Conservation (phyloP, 2,113 vertebrate species). For the Barbus barbus region DNA sequence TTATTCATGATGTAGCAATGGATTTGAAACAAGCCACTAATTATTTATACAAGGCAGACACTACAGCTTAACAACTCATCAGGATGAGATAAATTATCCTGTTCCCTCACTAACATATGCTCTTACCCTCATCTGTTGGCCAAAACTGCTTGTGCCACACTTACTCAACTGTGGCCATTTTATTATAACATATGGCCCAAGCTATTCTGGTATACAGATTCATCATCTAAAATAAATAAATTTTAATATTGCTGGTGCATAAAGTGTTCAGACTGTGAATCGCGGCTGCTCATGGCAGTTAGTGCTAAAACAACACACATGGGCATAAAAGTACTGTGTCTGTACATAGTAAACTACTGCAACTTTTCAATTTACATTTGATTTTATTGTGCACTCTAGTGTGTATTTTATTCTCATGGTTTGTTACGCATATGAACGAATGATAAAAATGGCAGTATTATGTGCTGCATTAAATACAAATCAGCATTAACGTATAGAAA, state of each 20-base stretch:
- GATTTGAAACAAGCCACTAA: slow-evolving; percentile 39
- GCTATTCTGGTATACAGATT: slow-evolving; percentile 27
- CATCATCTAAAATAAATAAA: slow-evolving; percentile 28
- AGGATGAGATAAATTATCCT: slow-evolving; percentile 29
- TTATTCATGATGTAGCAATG: slow-evolving; percentile 33
- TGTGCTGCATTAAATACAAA: neutral
- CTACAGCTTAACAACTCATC: slow-evolving; percentile 17
- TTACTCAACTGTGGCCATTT: neutral
- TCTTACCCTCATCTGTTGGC: neutral
- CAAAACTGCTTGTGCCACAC: slow-evolving; percentile 18
- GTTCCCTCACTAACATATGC: slow-evolving; percentile 16
- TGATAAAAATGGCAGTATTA: neutral
- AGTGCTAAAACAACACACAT: neutral
- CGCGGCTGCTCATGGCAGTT: neutral
- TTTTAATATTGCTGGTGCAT: neutral
- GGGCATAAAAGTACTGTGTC: neutral
- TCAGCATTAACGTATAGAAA: neutral
- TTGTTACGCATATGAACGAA: neutral
- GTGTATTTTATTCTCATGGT: neutral
- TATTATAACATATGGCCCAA: slow-evolving; percentile 7
- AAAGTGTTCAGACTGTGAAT: slow-evolving; percentile 24
- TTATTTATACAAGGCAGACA: slow-evolving; percentile 31
- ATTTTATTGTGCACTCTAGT: neutral
- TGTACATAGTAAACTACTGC: neutral
- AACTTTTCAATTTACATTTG: neutral